Evolutionary conservation across 1,140 invertebrate genomes (phyloP).

Genomic region (Heliconius hermathena): DNA sequence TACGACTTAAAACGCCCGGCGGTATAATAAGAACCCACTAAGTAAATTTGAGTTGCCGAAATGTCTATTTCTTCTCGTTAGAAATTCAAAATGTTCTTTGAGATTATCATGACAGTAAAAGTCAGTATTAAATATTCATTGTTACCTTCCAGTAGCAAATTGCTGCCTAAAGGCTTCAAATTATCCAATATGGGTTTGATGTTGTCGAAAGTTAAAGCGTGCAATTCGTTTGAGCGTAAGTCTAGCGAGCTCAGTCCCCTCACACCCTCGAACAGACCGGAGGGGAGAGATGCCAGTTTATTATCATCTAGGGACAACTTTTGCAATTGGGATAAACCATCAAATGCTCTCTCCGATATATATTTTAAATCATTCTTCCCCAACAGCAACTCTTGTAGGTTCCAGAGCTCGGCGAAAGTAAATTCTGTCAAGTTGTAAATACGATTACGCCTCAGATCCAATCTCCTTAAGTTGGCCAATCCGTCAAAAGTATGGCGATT

Average conservation of each 20-base stretch:
- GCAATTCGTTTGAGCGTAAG: slow-evolving; percentile 87
- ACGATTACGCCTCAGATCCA: slow-evolving; percentile 87
- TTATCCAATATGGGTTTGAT: slow-evolving; percentile 76
- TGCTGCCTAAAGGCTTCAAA: slow-evolving; percentile 86
- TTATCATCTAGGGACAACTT: slow-evolving; percentile 88
- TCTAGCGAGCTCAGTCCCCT: slow-evolving; percentile 86
- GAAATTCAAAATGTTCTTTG: slow-evolving; percentile 52
- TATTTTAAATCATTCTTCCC: slow-evolving; percentile 86
- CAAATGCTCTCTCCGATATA: slow-evolving; percentile 87
- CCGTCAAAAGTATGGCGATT: slow-evolving; percentile 87
- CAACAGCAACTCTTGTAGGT: slow-evolving; percentile 86
- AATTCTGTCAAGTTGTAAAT: slow-evolving; percentile 88
- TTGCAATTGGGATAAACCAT: slow-evolving; percentile 85
- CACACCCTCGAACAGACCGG: slow-evolving; percentile 85
- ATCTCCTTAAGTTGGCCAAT: slow-evolving; percentile 84
- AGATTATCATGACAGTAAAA: slow-evolving; percentile 45
- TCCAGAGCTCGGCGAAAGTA: slow-evolving; percentile 88
- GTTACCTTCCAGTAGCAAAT: slow-evolving; percentile 90
- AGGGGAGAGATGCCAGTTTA: slow-evolving; percentile 84
- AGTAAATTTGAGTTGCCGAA: slow-evolving; percentile 39
- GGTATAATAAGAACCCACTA: slow-evolving; percentile 23
- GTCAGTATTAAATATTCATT: slow-evolving; percentile 67
- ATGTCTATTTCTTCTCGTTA: slow-evolving; percentile 41
- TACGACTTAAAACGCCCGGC: slow-evolving; percentile 35
- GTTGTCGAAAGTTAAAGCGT: slow-evolving; percentile 86